Evolutionary conservation across 2,113 vertebrate species (phyloP), one percentile per base, ranked within the genome.

Genomic region (Balaenoptera acutorostrata): DNA sequence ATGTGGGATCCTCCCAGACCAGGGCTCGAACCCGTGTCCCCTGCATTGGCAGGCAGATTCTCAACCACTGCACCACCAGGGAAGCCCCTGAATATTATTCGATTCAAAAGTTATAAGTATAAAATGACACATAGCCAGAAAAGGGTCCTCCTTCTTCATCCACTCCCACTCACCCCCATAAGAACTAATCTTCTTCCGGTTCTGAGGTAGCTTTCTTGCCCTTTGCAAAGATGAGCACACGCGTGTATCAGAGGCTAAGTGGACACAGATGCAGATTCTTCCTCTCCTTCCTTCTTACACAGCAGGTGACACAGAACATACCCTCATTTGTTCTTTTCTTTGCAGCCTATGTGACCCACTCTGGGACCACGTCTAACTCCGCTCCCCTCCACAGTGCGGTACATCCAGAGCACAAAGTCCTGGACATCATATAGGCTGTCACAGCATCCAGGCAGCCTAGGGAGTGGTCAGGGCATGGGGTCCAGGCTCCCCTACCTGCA

Each of bases 331-430:
- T 80, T 61, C 15, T n/a, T 31, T 46, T 39, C 87, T 18, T n/a
- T 11, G 9, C 23, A 72, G 75, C 29, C 68, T 89, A 4, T 15
- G 0, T 10, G 52, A 52, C 81, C 77, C 46, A 5, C n/a, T 72
- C 29, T 41, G 10, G 15, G 64, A n/a, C 52, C 63, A 27, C 27
- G 6, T n/a, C 10, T 18, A 20, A 55, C 87, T 36, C 69, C 18
- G 5, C 9, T 20, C 36, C n/a, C 8, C 64, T 44, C 44, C 33
- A 6, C 5, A 17, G 25, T 8, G 4, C 0, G 5, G 11, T 3
- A 3, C 68, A 17, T 8, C 18, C 44, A 9, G 13, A 23, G 41
- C 3, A 25, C 1, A 36, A 20, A 14, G 33, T 46, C 66, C n/a
- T 46, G 36, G 86, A 21, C 0, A 0, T 15, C 6, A 4, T 8